Percentiles rank a stretch among this genome's conserved stretches.
Evolutionary conservation across 2,888 invertebrate genomes (phyloP).

Genomic region (Trimorus sp.): DNA sequence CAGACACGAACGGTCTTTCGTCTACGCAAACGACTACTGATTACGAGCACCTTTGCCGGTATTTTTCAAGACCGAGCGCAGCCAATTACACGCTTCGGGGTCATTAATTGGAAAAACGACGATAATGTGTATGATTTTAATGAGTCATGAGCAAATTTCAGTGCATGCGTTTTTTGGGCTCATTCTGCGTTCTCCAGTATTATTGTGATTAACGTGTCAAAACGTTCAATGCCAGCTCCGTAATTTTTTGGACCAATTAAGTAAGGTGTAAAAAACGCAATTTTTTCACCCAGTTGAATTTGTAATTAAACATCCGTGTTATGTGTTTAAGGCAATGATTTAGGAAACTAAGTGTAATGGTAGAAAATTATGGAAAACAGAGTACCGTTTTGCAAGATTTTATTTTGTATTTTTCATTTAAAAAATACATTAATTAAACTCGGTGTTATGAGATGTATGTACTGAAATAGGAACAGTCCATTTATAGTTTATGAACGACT

Average conservation of each 20-base stretch:
- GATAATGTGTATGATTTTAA: constrained; percentile 53
- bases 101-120: constrained; percentile 52
- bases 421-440: too few relatives aligned
- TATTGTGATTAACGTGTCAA: constrained; percentile 40
- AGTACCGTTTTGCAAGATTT: too few relatives aligned
- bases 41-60: constrained; percentile 67
- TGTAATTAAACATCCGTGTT: too few relatives aligned
- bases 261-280: not conserved
- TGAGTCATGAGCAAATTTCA: constrained; percentile 34
- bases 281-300: too few relatives aligned
- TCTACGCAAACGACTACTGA: constrained; percentile 71
- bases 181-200: constrained; percentile 11
- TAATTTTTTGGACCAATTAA: constrained; percentile 32
- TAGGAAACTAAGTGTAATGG: too few relatives aligned
- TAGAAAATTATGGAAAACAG: too few relatives aligned
- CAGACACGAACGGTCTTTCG: constrained; percentile 44
- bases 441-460: too few relatives aligned
- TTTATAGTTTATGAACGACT: too few relatives aligned
- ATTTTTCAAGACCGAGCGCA: constrained; percentile 31
- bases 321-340: too few relatives aligned
- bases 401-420: too few relatives aligned
- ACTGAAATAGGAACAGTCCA: too few relatives aligned
- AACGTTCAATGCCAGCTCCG: not conserved
- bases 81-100: constrained; percentile 51
- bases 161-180: constrained; percentile 5